Conservation (phyloP, 2,888 invertebrate genomes). For the Cephus runcator region DNA sequence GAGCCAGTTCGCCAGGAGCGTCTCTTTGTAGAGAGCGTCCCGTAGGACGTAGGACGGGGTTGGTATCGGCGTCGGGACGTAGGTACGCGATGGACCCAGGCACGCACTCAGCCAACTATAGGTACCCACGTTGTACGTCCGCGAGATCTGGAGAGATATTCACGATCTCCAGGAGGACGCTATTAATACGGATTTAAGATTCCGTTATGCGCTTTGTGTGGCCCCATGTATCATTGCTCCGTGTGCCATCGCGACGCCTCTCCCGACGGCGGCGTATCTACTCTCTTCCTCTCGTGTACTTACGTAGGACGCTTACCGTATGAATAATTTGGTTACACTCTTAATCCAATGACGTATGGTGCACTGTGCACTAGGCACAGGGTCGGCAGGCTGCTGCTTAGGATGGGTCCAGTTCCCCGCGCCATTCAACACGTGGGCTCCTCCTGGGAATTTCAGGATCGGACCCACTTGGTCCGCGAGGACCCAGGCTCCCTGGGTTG, state of each 20-base stretch:
- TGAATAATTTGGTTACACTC: conserved; percentile 57
- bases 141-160: neutral
- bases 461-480: neutral
- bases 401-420: neutral
- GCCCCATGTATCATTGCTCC: conserved; percentile 52
- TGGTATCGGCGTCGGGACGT: neutral
- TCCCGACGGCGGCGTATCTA: neutral
- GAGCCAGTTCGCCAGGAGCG: conserved; percentile 10
- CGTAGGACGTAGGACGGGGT: neutral
- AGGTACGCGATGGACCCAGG: neutral
- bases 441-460: neutral
- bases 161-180: conserved; percentile 31
- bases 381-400: neutral
- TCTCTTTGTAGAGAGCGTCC: conserved; percentile 15
- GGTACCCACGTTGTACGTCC: neutral
- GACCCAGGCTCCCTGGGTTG: neutral
- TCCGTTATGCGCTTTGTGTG: conserved; percentile 59
- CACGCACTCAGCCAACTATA: neutral
- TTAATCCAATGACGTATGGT: conserved; percentile 55
- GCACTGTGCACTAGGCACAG: neutral
- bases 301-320: conserved; percentile 40
- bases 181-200: conserved; percentile 60
- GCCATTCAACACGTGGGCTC: neutral
- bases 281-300: neutral
- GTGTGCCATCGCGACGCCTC: neutral